Base-by-base conservation (phyloP, 2,797 vertebrate genomes). In the Paratrypauchen microcephalus region DNA sequence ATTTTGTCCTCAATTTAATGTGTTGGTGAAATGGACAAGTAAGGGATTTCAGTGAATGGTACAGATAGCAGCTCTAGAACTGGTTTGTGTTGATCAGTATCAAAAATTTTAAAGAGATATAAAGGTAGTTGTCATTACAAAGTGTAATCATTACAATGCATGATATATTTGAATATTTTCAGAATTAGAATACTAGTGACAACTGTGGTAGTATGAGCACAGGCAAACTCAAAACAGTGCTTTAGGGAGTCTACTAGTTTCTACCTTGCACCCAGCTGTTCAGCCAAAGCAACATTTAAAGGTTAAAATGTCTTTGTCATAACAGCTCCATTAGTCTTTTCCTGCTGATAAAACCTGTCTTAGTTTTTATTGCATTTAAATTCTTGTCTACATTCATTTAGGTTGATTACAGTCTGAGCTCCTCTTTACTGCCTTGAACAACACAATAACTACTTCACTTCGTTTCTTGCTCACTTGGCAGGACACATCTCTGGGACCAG, bases 341-440 rank as follows among this genome's bases (percentile, higher is more conserved):
- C 41, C 39, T 64, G 70, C 21, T 71, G 58, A 82, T 76, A 66
- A 70, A 62, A 74, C 79, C 41, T 72, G 66, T 72, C 68, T 47
- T 36, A 36, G 32, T 36, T 73, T 85, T 78, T 52, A 79, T 79
- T 56, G 41, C 65, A 54, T 32, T 39, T 9, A 66, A 54, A 79
- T 21, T 71, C 52, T 73, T 75, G 76, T 79, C 74, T 9, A 24
- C 71, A 79, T 74, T 66, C 55, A 50, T 85, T 73, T 67, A 60
- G 72, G 69, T 71, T 16, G 45, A 77, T 48, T 72, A 68, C 50
- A 64, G 36, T 54, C 62, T 23, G 18, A 30, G 39, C 67, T 66
- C 52, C 68, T 36, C 41, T 71, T 62, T 63, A 11, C 41, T 9
- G n/a, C 68, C 6, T 71, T 56, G 62, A 68, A 55, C 39, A 67